Percentiles rank a stretch among this genome's conserved stretches.
Evolutionary conservation across 2,113 vertebrate genomes (phyloP).

Genomic region (Sphaerodactylus townsendi): DNA sequence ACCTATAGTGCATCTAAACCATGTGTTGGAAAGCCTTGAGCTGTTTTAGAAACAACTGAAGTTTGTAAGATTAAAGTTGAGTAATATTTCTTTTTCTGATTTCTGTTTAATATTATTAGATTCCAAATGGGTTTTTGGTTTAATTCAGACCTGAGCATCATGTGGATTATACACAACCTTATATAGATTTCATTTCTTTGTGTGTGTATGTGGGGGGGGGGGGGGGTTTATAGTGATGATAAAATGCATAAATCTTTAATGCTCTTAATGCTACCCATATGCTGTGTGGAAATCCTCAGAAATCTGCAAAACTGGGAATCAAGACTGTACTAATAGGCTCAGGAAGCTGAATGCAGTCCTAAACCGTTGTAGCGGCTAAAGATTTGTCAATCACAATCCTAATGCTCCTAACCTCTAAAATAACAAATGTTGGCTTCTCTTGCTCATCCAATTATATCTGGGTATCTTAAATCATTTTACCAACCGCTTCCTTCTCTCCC

Average conservation of each 20-base stretch:
- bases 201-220: neutral
- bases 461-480: constrained; percentile 55
- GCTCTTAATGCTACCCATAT: constrained; percentile 59
- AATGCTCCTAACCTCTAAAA: constrained; percentile 59
- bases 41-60: neutral
- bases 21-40: neutral
- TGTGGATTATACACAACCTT: constrained; percentile 30
- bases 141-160: constrained; percentile 32
- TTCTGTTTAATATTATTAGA: neutral
- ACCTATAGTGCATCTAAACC: neutral
- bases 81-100: constrained; percentile 15
- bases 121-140: neutral
- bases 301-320: constrained; percentile 67
- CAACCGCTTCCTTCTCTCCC: neutral
- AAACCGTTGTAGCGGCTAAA: constrained; percentile 60
- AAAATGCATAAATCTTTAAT: constrained; percentile 62
- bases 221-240: constrained; percentile 36
- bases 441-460: constrained; percentile 51
- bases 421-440: constrained; percentile 54
- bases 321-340: constrained; percentile 51
- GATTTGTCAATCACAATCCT: constrained; percentile 63
- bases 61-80: accelerated
- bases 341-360: constrained; percentile 52
- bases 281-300: constrained; percentile 59
- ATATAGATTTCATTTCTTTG: constrained; percentile 21